Evolutionary conservation across 35 echinoderm and acorn worm genomes (phyloP).

Genomic region (Diadema setosum): DNA sequence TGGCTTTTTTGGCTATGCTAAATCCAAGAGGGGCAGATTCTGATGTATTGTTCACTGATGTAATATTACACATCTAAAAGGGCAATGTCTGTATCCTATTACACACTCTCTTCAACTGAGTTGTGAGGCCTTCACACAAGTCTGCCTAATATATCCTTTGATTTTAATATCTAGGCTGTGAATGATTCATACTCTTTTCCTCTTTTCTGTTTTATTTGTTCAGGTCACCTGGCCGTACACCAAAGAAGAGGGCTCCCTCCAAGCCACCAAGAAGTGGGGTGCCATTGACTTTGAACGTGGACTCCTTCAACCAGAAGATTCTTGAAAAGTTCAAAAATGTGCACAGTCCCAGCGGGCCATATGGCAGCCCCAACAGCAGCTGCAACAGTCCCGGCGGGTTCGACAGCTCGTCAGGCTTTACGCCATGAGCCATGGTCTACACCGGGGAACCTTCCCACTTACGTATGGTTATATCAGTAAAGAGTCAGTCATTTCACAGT

Average conservation of each 20-base stretch:
- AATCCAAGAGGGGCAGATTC: too few species aligned
- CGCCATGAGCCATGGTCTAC: neutral
- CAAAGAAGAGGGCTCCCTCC: neutral
- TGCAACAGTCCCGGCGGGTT: neutral
- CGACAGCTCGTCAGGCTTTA: neutral
- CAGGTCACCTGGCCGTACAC: neutral
- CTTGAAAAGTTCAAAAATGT: neutral
- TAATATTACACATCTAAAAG: too few species aligned
- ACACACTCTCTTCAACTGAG: too few species aligned
- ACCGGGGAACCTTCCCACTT: too few species aligned
- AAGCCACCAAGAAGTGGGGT: neutral
- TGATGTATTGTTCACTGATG: too few species aligned
- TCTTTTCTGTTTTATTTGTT: neutral
- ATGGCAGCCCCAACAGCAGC: neutral
- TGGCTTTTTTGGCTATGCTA: too few species aligned
- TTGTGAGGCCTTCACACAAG: too few species aligned
- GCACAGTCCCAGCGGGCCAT: neutral
- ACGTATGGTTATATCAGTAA: too few species aligned
- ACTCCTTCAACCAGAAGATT: constrained; percentile 1
- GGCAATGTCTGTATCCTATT: too few species aligned
- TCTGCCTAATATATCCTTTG: too few species aligned
- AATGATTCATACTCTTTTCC: neutral
- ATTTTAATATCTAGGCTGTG: too few species aligned
- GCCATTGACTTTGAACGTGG: neutral
- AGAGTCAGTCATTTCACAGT: too few species aligned